Evolutionary conservation across 2,113 vertebrate genomes (phyloP).

Genomic region (Martes martes): DNA sequence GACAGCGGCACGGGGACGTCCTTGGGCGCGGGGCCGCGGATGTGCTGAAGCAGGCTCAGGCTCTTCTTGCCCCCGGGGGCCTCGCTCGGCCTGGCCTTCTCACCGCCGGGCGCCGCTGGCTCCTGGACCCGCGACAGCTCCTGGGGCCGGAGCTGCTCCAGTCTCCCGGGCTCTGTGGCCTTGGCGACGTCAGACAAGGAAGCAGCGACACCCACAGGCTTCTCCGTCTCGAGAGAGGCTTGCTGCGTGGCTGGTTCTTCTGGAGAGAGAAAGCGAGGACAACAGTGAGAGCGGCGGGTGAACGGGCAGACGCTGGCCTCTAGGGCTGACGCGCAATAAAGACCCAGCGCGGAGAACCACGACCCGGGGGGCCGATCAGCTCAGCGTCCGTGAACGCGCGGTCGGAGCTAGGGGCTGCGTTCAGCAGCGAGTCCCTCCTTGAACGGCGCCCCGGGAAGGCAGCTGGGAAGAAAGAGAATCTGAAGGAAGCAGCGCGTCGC

Average conservation of each 20-base stretch:
- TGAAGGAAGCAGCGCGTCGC: background rate
- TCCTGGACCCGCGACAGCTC: slow-evolving; percentile 88
- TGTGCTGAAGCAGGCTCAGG: slow-evolving; percentile 91
- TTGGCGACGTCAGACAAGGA: slow-evolving; percentile 82
- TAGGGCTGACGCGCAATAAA: background rate
- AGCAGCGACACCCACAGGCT: slow-evolving; percentile 79
- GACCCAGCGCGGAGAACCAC: background rate
- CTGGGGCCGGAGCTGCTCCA: slow-evolving; percentile 83
- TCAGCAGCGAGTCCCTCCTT: background rate
- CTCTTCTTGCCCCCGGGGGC: slow-evolving; percentile 85
- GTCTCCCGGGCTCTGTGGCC: slow-evolving; percentile 79
- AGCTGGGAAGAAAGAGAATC: background rate
- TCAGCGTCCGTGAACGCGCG: rapidly evolving
- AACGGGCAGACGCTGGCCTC: background rate
- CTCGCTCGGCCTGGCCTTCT: slow-evolving; percentile 88
- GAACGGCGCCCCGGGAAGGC: background rate
- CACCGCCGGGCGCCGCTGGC: slow-evolving; percentile 45
- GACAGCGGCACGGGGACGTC: slow-evolving; percentile 85
- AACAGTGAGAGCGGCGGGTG: background rate
- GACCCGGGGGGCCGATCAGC: background rate
- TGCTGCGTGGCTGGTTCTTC: slow-evolving; percentile 76
- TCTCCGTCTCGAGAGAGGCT: slow-evolving; percentile 84
- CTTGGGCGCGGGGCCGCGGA: slow-evolving; percentile 90
- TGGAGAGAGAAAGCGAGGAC: slow-evolving; percentile 50
- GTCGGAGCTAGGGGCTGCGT: rapidly evolving